phyloP scores from a whole-genome alignment of 1,140 invertebrate species.

The Drosophila parvula region DNA sequence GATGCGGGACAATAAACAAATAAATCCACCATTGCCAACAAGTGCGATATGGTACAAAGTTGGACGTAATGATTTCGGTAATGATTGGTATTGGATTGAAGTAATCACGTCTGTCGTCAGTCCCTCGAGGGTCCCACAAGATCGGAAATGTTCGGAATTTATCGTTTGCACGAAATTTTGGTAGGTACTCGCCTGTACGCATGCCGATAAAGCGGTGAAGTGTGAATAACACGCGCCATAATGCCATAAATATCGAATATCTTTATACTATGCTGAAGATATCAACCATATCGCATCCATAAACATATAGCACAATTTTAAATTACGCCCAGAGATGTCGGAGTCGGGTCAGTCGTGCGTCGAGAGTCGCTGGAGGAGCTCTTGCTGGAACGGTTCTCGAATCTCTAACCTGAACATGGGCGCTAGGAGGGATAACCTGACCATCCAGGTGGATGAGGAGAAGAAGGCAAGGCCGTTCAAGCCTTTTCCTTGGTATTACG shows the following conservation, averaged over 20 bases:
- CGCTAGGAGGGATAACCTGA: conserved; percentile 10
- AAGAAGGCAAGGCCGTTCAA: conserved; percentile 10
- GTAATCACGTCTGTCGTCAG: conserved; percentile 16
- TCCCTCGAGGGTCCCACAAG: conserved; percentile 13
- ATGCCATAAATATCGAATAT: conserved; percentile 51
- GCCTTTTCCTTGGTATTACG: conserved; percentile 66
- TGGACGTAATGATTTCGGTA: conserved; percentile 31
- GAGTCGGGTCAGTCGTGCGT: conserved; percentile 19
- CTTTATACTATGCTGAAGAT: conserved; percentile 54
- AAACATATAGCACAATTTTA: conserved; percentile 23
- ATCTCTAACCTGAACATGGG: conserved; percentile 29
- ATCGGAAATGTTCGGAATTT: conserved; percentile 10
- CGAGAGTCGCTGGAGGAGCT: conserved; percentile 32
- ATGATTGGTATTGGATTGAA: no score
- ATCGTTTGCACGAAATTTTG: conserved; percentile 20
- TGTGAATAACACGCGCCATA: conserved; percentile 27
- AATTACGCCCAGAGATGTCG: conserved; percentile 16
- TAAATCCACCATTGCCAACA: conserved; percentile 34
- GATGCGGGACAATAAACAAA: conserved; percentile 33
- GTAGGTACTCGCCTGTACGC: conserved; percentile 6
- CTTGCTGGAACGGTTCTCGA: conserved; percentile 25
- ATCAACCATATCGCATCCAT: conserved; percentile 35
- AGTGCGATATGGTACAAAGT: conserved; percentile 38
- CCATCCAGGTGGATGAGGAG: conserved; percentile 26
- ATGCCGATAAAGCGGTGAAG: conserved; percentile 16